Evolutionary conservation across 2,888 invertebrate species (phyloP).

Genomic region (Steinernema scapterisci): DNA sequence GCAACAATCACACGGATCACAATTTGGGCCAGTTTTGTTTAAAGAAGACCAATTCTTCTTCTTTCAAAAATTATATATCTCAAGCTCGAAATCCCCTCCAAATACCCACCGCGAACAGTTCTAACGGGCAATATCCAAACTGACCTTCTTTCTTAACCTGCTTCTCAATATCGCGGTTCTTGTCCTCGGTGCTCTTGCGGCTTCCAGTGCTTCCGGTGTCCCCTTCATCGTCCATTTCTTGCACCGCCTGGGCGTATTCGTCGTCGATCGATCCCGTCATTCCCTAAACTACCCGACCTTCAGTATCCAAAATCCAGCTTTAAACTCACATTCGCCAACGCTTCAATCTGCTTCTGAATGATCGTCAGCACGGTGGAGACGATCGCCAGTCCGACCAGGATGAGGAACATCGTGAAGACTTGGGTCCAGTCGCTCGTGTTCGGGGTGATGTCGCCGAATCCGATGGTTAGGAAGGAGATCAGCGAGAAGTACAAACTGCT

Average conservation of each 20-base stretch:
- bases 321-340: constrained; percentile 51
- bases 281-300: constrained; percentile 44
- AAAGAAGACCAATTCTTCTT: constrained; percentile 32
- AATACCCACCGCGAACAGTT: neutral
- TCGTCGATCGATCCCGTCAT: constrained; percentile 64
- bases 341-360: constrained; percentile 65
- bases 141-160: constrained; percentile 30
- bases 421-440: constrained; percentile 9
- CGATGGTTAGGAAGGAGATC: constrained; percentile 55
- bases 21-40: too few relatives aligned
- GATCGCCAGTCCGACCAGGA: constrained; percentile 62
- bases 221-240: constrained; percentile 54
- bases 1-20: too few relatives aligned
- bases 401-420: constrained; percentile 40
- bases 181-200: constrained; percentile 3
- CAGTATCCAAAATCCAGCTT: neutral
- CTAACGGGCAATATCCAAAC: too few relatives aligned
- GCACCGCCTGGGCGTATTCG: constrained; percentile 60
- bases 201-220: constrained; percentile 11
- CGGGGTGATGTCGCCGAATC: constrained; percentile 52
- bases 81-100: neutral
- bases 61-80: constrained; percentile 26
- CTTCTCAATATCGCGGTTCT: constrained; percentile 37
- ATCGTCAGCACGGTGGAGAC: constrained; percentile 63
- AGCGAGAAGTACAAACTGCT: constrained; percentile 29